phyloP scores from a whole-genome alignment of 2,113 vertebrate genomes.

The Furnarius figulus region DNA sequence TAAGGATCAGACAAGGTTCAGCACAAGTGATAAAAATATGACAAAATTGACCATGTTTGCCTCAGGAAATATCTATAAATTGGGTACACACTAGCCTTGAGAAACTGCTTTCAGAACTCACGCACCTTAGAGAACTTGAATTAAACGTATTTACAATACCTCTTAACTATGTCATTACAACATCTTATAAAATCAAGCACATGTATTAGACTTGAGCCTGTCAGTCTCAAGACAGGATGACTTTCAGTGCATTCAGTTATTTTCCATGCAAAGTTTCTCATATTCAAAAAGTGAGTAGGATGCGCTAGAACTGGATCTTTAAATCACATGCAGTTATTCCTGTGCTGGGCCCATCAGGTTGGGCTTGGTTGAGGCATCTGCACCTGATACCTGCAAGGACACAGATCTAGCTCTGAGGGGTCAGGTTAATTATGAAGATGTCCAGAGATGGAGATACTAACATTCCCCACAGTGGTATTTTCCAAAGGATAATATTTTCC shows the following conservation, averaged over 20 bases:
- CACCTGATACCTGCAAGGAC: background rate
- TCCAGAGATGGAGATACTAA: background rate
- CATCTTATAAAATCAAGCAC: background rate
- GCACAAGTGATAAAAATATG: background rate
- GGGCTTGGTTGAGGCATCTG: background rate
- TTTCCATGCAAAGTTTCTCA: background rate
- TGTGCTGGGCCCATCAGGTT: background rate
- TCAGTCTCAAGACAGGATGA: background rate
- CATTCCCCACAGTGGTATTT: background rate
- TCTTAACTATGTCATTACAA: background rate
- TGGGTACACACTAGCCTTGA: background rate
- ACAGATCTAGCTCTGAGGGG: accelerated
- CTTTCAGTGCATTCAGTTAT: background rate
- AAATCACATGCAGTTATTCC: background rate
- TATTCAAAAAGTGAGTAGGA: background rate
- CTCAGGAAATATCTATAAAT: background rate
- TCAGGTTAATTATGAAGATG: background rate
- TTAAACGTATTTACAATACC: background rate
- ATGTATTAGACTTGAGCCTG: background rate
- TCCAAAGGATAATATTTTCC: background rate
- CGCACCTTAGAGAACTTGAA: background rate
- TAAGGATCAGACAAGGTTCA: background rate
- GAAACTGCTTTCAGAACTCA: background rate
- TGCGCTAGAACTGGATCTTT: background rate
- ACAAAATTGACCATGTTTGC: background rate